Evolutionary conservation across 2,888 invertebrate species (phyloP), one percentile per base, ranked within the genome.

Genomic region (Drosophila suboccidentalis): DNA sequence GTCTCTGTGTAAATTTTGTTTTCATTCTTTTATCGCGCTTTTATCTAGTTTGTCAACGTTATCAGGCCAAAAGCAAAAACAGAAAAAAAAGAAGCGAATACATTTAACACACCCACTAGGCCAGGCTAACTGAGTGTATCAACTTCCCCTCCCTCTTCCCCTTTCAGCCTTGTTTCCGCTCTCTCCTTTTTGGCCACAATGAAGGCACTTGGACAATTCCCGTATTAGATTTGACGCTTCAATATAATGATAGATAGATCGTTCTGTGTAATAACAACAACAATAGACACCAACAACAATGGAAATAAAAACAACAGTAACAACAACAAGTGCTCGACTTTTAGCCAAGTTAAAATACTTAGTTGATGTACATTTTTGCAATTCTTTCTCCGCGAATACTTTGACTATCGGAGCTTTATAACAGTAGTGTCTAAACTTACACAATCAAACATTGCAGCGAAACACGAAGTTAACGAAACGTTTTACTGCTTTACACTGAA

Each of bases 241-340:
- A 83, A 88, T 83, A 88, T 78, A 83, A 86, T 86, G 84, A 86
- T 88, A 83, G 87, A 88, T 86, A 83, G 87, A 88, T 86, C 80
- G 81, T 71, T 81, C 60, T 81, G n/a, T n/a, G n/a, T n/a, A n/a
- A 62, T 47, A 17, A 38, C 36, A 39, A 39, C 50, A 50, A 29
- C 19, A 26, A 32, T 13, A 26, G 36, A 53, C 29, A 32, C 54
- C 71, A 32, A 26, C 17, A 53, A 26, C 34, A 50, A 44, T 41
- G n/a, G n/a, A n/a, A 19, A 19, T 19, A 9, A 9, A 49, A 50
- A 34, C 29, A 43, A 13, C 5, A 41, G 41, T 19, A 50, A n/a
- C 43, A 34, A 38, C 34, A 43, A 39, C 32, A n/a, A 6, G 36
- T 38, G 38, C n/a, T 38, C 38, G 38, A 38, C 38, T n/a, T 2